phyloP scores from a whole-genome alignment of 2,888 invertebrate species.

The Oconnorella tubifera region DNA sequence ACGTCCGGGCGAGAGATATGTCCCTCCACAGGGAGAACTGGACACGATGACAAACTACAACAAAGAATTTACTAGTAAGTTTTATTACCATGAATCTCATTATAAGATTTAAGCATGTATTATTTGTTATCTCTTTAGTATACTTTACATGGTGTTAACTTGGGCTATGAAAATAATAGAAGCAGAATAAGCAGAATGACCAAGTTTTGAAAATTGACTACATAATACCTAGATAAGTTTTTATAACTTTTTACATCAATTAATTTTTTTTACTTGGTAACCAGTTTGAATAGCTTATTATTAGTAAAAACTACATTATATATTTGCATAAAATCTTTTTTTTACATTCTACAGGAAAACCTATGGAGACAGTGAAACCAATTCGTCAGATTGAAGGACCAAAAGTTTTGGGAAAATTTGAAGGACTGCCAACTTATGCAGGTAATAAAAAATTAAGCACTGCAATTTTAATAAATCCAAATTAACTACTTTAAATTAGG shows the following conservation, averaged over 20 bases:
- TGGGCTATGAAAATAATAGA: neutral
- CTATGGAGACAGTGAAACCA: conserved; percentile 40
- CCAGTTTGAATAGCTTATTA: too few relatives aligned
- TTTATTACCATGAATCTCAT: too few relatives aligned
- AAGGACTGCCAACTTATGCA: conserved; percentile 55
- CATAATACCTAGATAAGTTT: too few relatives aligned
- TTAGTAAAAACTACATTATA: too few relatives aligned
- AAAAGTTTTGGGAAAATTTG: conserved; percentile 46
- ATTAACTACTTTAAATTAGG: neutral
- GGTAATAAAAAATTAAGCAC: conserved; percentile 39
- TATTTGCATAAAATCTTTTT: too few relatives aligned
- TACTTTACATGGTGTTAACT: too few relatives aligned
- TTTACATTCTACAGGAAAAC: too few relatives aligned
- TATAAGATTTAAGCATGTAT: too few relatives aligned
- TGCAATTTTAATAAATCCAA: too few relatives aligned
- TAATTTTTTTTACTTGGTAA: too few relatives aligned
- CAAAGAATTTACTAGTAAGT: conserved; percentile 50
- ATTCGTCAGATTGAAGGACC: conserved; percentile 43
- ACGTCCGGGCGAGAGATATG: conserved; percentile 44
- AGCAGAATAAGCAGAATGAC: neutral
- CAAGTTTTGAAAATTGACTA: neutral
- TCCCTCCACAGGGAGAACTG: conserved; percentile 47
- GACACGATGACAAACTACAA: conserved; percentile 50
- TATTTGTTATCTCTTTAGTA: too few relatives aligned
- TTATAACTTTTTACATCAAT: too few relatives aligned